Evolutionary conservation across 2,797 vertebrate genomes (phyloP).

Genomic region (Psittacula echo): DNA sequence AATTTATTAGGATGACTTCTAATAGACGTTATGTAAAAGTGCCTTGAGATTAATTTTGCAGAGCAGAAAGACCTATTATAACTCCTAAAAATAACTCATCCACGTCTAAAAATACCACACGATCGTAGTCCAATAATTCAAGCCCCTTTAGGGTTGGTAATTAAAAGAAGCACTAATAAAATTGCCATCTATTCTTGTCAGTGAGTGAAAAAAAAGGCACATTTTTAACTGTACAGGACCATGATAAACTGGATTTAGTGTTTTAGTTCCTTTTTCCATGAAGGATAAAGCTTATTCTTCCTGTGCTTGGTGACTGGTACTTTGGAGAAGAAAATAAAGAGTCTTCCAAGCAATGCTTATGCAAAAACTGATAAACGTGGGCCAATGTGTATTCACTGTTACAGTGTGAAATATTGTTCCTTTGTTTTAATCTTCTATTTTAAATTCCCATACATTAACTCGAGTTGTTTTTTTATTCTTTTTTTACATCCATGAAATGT

Average conservation of each 20-base stretch:
- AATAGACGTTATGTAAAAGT: neutral
- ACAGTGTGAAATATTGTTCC: neutral
- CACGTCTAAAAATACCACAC: neutral
- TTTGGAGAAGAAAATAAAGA: neutral
- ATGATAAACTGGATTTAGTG: neutral
- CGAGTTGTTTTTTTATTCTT: neutral
- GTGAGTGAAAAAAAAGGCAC: neutral
- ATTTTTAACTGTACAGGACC: neutral
- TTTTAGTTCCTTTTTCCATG: neutral
- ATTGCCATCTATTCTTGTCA: neutral
- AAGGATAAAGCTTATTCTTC: neutral
- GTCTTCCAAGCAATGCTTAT: neutral
- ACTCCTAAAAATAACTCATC: constrained; percentile 26
- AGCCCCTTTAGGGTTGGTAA: neutral
- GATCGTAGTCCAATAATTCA: neutral
- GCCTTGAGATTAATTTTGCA: neutral
- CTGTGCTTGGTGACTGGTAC: neutral
- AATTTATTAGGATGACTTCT: neutral
- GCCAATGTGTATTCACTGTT: neutral
- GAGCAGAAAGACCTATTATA: neutral
- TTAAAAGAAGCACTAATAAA: constrained; percentile 4
- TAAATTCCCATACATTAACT: neutral
- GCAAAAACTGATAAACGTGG: neutral
- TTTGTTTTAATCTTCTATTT: neutral
- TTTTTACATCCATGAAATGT: neutral